Percentiles rank a stretch among this genome's conserved stretches.
Conservation (phyloP, 2,113 vertebrate species). For the Odobenus rosmarus region DNA sequence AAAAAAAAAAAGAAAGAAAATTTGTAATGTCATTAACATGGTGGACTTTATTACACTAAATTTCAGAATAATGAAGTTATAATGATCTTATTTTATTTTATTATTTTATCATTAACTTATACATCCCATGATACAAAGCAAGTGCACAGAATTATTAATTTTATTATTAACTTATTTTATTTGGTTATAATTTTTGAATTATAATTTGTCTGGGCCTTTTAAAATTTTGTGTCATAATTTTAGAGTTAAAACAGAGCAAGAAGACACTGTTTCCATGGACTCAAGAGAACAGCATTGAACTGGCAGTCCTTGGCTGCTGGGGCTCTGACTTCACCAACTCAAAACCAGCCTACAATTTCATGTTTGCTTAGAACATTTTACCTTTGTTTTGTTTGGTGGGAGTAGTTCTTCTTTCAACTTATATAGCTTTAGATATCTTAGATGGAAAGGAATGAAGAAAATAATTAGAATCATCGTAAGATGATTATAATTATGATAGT, state of each 20-base stretch:
- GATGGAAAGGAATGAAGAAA: background rate
- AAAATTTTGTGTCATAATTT: slow-evolving; percentile 7
- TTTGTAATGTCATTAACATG: background rate
- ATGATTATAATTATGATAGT: background rate
- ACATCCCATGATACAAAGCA: background rate
- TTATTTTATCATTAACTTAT: background rate
- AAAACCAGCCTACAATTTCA: background rate
- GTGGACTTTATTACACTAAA: background rate
- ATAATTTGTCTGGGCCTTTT: background rate
- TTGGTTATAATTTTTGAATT: background rate
- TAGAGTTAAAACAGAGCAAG: background rate
- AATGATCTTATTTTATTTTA: background rate
- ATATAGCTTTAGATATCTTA: background rate
- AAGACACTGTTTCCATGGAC: background rate
- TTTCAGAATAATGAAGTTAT: background rate
- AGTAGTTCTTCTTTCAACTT: background rate
- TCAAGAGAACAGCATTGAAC: background rate
- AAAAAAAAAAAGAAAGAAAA: background rate
- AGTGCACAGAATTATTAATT: background rate
- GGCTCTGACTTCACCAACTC: background rate
- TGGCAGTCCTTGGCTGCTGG: background rate
- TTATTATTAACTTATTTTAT: background rate
- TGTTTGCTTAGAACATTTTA: background rate
- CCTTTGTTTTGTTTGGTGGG: background rate
- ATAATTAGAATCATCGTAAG: too few relatives aligned